Conservation (phyloP, 2,113 vertebrate species). For the Pycnonotus jocosus region DNA sequence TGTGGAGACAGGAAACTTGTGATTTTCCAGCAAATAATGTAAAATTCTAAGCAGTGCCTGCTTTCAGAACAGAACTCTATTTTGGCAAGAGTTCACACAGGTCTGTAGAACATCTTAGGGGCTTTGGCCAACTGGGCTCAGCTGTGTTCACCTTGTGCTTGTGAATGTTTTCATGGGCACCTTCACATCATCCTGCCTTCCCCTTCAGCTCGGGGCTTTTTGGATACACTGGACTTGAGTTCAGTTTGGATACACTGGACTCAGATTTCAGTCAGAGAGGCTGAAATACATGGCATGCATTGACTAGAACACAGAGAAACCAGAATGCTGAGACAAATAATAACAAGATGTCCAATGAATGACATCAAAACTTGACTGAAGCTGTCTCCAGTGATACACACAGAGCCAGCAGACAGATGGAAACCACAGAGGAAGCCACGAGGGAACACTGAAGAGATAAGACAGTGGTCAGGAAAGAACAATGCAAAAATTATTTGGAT, state of each 20-base stretch:
- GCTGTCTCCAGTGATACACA: not conserved
- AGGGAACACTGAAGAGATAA: conserved; percentile 10
- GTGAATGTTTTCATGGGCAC: not conserved
- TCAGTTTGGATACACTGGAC: not conserved
- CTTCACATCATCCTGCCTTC: not conserved
- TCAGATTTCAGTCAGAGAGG: not conserved
- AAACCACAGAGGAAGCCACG: not conserved
- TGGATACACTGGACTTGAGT: not conserved
- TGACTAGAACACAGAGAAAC: not conserved
- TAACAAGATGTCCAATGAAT: not conserved
- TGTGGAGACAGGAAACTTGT: not conserved
- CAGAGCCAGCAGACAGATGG: conserved; percentile 1
- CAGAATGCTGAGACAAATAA: not conserved
- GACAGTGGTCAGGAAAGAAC: not conserved
- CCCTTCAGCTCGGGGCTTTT: not conserved
- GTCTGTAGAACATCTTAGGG: not conserved
- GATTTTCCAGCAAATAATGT: not conserved
- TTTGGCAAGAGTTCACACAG: not conserved
- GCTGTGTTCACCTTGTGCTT: not conserved
- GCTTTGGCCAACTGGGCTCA: not conserved
- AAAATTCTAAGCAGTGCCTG: not conserved
- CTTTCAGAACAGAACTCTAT: not conserved
- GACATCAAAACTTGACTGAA: not conserved
- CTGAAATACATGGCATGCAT: not conserved
- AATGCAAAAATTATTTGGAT: not conserved